Evolutionary conservation across 2,888 invertebrate species (phyloP).

Genomic region (Aleiodes leptofemur): DNA sequence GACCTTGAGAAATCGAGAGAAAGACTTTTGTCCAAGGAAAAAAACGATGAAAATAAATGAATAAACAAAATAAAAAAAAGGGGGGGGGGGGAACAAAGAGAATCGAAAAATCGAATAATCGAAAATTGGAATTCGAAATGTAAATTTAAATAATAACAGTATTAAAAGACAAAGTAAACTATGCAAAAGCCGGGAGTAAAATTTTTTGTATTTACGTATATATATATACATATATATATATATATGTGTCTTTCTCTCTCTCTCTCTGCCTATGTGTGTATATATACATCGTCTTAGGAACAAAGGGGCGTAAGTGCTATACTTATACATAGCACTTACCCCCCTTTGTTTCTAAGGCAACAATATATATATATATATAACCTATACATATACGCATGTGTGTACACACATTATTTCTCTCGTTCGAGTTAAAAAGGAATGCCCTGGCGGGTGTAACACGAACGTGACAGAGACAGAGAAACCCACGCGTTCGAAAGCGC

Average conservation of each 20-base stretch:
- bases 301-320: no score
- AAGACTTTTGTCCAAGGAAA: background rate
- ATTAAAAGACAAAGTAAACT: background rate
- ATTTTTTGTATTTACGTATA: no score
- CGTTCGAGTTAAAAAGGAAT: slow-evolving; percentile 35
- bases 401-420: background rate
- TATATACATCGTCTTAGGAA: no score
- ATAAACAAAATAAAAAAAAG: slow-evolving; percentile 1
- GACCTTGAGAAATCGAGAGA: background rate
- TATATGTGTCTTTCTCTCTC: background rate
- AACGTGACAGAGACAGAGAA: slow-evolving; percentile 48
- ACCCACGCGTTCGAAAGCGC: slow-evolving; percentile 50
- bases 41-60: background rate
- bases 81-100: slow-evolving; percentile 22
- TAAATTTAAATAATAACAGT: background rate
- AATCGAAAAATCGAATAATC: no score
- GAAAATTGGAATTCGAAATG: no score
- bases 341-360: background rate
- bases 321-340: no score
- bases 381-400: no score
- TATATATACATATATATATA: no score
- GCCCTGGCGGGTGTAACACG: slow-evolving; percentile 41
- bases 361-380: background rate
- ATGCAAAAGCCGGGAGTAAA: background rate
- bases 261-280: no score